Percentiles rank a stretch among this genome's conserved stretches.
These are phyloP conservation scores for Chionomys nivalis DNA, from an alignment of 2,113 vertebrate genomes.

Conservation along the genomic window DNA sequence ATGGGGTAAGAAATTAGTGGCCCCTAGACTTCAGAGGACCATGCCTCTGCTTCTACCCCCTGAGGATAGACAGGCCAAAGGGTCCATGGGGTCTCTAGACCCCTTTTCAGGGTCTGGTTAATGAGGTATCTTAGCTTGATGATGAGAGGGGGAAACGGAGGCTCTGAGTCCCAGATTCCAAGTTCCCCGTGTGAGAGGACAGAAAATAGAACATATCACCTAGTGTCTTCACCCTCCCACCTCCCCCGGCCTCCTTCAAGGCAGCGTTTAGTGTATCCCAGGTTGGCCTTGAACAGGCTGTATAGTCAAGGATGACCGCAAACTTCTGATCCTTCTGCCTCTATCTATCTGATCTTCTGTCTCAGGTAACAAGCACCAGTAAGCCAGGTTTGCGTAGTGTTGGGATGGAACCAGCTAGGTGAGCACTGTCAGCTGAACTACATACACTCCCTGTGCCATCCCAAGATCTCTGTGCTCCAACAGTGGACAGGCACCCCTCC, in stretches of 20 bases:
- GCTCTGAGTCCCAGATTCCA: neutral
- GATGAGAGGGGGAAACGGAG: conserved; percentile 2
- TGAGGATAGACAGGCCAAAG: neutral
- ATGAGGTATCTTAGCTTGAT: neutral
- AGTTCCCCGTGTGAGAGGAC: neutral
- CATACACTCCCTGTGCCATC: neutral
- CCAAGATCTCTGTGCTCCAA: neutral
- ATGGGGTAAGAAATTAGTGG: neutral
- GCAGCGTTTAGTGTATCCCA: neutral
- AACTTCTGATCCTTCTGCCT: neutral
- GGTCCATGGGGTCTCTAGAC: too few relatives aligned
- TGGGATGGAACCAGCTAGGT: neutral
- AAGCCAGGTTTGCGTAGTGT: neutral
- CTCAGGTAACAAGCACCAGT: neutral
- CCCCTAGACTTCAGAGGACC: neutral
- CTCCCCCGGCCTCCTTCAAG: neutral
- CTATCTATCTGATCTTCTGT: neutral
- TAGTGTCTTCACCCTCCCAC: neutral
- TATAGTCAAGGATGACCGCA: neutral
- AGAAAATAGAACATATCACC: neutral
- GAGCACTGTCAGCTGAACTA: neutral
- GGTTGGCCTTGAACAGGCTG: neutral
- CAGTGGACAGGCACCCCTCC: neutral
- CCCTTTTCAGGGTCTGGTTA: neutral
- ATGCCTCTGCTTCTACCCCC: neutral